phyloP scores from a whole-genome alignment of 1,140 invertebrate species.

The Nixonia krombeini region DNA sequence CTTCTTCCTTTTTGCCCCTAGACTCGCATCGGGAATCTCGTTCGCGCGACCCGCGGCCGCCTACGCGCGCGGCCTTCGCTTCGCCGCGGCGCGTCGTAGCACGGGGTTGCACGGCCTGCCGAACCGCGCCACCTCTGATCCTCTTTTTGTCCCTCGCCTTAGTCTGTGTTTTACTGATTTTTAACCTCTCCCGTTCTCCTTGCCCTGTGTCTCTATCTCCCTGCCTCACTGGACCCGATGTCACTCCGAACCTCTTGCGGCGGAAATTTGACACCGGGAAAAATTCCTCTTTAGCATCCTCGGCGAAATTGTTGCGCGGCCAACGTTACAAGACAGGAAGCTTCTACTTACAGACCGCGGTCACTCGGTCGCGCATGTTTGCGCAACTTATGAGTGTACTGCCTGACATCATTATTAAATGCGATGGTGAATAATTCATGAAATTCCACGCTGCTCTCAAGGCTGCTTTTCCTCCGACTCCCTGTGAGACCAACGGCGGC shows the following conservation, averaged over 20 bases:
- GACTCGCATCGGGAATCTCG: conserved; percentile 14
- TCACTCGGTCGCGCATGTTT: too few relatives aligned
- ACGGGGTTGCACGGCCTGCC: neutral
- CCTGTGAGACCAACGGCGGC: neutral
- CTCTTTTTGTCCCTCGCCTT: conserved; percentile 38
- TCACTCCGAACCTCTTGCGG: conserved; percentile 49
- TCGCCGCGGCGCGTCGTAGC: too few relatives aligned
- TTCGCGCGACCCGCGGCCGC: conserved; percentile 4
- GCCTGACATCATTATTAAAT: conserved; percentile 34
- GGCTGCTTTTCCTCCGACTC: conserved; percentile 12
- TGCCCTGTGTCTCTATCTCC: conserved; percentile 36
- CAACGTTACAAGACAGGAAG: too few relatives aligned
- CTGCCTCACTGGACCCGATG: conserved; percentile 32
- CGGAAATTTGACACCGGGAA: conserved; percentile 41
- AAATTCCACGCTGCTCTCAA: conserved; percentile 10
- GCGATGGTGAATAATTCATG: conserved; percentile 34
- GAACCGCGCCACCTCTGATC: neutral
- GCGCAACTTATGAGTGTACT: conserved; percentile 6
- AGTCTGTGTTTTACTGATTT: conserved; percentile 36
- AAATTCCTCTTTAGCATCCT: too few relatives aligned
- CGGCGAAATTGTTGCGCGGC: conserved; percentile 25
- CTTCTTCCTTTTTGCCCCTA: conserved; percentile 22
- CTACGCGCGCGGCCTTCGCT: conserved; percentile 6
- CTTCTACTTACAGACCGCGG: too few relatives aligned
- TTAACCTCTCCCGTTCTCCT: conserved; percentile 19